Evolutionary conservation across 2,113 vertebrate species (phyloP), one percentile per base, ranked within the genome.

Genomic region (Phalacrocorax aristotelis): DNA sequence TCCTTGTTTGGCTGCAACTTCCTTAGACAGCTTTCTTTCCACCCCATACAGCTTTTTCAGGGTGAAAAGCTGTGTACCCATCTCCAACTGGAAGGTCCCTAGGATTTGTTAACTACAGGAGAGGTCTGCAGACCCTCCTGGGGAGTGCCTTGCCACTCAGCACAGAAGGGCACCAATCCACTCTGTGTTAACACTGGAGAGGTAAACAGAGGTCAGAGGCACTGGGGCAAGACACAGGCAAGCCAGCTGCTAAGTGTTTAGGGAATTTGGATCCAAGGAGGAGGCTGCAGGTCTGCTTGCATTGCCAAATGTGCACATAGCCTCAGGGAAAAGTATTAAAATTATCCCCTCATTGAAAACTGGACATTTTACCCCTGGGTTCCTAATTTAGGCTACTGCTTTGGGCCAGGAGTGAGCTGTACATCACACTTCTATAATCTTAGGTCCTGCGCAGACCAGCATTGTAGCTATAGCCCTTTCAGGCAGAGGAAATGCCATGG

Each of bases 21-120:
- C 48, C n/a, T 89, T 36, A 36, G 18, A 80, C 5, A 14, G 32
- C 17, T 84, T 82, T 7, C 6, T 48, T 87, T 69, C 34, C 11
- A 36, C 3, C 8, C 10, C 0, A 0, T 18, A 10, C 10, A 77
- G 10, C 12, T 83, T 84, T 69, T 25, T 78, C 25, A 32, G 52
- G 11, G 9, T 34, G 22, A 42, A n/a, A 9, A 74, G n/a, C 22
- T 51, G 32, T 23, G 34, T 40, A 60, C 4, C 7, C 38, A 20
- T 10, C 22, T 77, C n/a, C n/a, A 51, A 21, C 11, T 9, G 21
- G n/a, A 38, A 29, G 40, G 26, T 61, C 2, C 70, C 26, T 19
- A 19, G 46, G 34, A 32, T 55, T 78, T 74, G 26, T 57, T 27
- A 65, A 38, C 34, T 22, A 21, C 19, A 1, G 3, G 13, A 32